Base-by-base conservation (phyloP, 2,888 invertebrate genomes). In the Harpagoxenus sublaevis region DNA sequence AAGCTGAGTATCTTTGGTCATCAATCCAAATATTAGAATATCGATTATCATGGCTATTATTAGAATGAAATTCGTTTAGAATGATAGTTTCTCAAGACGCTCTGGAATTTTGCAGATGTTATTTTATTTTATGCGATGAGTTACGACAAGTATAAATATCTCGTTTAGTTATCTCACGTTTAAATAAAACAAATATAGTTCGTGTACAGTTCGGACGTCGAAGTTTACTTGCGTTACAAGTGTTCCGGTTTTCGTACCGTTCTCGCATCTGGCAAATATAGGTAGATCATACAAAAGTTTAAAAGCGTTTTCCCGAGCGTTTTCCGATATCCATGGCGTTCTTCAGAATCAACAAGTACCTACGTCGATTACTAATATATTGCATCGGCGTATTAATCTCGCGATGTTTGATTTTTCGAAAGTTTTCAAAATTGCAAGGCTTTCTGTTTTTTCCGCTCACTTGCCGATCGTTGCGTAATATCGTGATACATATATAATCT, bases 221-320 rank as follows among this genome's bases (percentile, higher is more conserved):
- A 53, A 77, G 18, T n/a, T n/a, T n/a, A 28, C 28, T 42, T 4
- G 28, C 15, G 42, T 55, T 73, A 71, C 51, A 55, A 68, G 8
- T 42, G 8, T 3, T 55, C 6, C 15, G 6, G 6, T 23, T 48
- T 48, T 73, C 2, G 1, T 23, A 23, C 23, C 23, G 23, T 23
- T 53, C 39, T 28, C 12, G 53, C 3, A 10, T 35, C 31, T 53
- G 23, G 0, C 6, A 57, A 45, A 71, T 78, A 35, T 23, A 71
- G 35, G 23, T 23, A 71, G 35, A 71, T 71, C 18, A 15, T 55
- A 60, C 35, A 71, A 53, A 70, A 4, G 35, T 79, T 79, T 71
- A 23, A 57, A 77, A 79, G 55, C 31, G 45, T 79, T 79, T 71
- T 79, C 35, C 73, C 48, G 65, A 79, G 55, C 31, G 45, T 79